Conservation (phyloP, 2,888 invertebrate species). For the Drosophila mettleri region DNA sequence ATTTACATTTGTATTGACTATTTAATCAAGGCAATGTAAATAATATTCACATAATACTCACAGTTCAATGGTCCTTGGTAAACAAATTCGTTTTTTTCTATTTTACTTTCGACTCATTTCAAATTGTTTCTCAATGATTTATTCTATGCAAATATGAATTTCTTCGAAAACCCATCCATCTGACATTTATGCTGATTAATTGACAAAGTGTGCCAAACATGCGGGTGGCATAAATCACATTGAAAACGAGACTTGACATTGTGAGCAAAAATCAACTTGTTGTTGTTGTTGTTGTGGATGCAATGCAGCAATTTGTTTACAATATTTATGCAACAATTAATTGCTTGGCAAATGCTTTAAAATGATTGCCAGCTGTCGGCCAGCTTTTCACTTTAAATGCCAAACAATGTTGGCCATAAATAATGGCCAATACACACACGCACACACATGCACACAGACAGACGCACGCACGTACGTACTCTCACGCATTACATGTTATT, state of each 20-base stretch:
- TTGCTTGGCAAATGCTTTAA: conserved; percentile 59
- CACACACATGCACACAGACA: neutral
- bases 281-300: conserved; percentile 18
- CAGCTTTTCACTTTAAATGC: conserved; percentile 54
- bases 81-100: neutral
- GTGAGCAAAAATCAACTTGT: conserved; percentile 31
- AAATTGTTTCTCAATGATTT: conserved; percentile 18
- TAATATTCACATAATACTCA: neutral
- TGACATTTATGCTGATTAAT: conserved; percentile 56
- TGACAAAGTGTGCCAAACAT: conserved; percentile 48
- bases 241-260: conserved; percentile 26
- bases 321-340: conserved; percentile 64
- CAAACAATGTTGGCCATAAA: conserved; percentile 67
- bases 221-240: conserved; percentile 46
- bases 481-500: conserved; percentile 26
- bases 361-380: conserved; percentile 58
- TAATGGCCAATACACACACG: conserved; percentile 43
- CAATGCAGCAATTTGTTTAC: conserved; percentile 41
- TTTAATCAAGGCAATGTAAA: neutral
- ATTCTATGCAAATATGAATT: conserved; percentile 22
- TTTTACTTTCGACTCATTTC: conserved; percentile 4
- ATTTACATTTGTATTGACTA: neutral
- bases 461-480: neutral
- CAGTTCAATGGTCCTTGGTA: neutral
- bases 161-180: conserved; percentile 21